phyloP scores from a whole-genome alignment of 2,888 invertebrate species.

The Netelia fuscicornis region DNA sequence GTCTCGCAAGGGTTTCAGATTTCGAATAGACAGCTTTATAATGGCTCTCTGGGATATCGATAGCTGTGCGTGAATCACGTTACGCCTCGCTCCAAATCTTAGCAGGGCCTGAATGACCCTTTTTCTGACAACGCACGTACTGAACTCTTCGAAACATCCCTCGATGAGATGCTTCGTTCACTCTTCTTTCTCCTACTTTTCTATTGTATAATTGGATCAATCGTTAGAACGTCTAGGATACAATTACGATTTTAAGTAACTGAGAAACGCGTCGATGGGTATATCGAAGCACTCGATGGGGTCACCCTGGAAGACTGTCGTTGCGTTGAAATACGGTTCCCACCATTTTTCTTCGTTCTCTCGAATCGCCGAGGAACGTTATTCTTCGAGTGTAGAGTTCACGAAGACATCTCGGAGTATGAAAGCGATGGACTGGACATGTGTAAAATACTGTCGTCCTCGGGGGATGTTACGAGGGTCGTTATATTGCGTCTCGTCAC shows the following conservation, averaged over 20 bases:
- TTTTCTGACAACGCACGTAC: not conserved
- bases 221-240: slow-evolving; percentile 22
- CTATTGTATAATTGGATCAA: not conserved
- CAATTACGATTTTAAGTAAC: not conserved
- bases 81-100: slow-evolving; percentile 50
- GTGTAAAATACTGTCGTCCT: slow-evolving; percentile 70
- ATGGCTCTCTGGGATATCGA: slow-evolving; percentile 69
- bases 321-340: slow-evolving; percentile 61
- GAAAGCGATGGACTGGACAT: slow-evolving; percentile 74
- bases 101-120: not conserved
- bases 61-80: slow-evolving; percentile 71
- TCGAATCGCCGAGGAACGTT: slow-evolving; percentile 14
- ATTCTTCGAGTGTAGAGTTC: slow-evolving; percentile 59
- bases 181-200: not conserved
- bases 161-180: not conserved
- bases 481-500: slow-evolving; percentile 65
- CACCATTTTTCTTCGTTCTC: not conserved
- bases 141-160: not conserved
- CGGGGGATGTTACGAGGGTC: slow-evolving; percentile 57
- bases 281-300: slow-evolving; percentile 61
- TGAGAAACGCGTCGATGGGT: slow-evolving; percentile 15
- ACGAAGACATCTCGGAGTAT: slow-evolving; percentile 76
- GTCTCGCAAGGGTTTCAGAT: slow-evolving; percentile 60
- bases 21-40: slow-evolving; percentile 68
- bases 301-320: slow-evolving; percentile 67